phyloP scores from a whole-genome alignment of 2,113 vertebrate genomes.

The Sinocyclocheilus maitianheensis region DNA sequence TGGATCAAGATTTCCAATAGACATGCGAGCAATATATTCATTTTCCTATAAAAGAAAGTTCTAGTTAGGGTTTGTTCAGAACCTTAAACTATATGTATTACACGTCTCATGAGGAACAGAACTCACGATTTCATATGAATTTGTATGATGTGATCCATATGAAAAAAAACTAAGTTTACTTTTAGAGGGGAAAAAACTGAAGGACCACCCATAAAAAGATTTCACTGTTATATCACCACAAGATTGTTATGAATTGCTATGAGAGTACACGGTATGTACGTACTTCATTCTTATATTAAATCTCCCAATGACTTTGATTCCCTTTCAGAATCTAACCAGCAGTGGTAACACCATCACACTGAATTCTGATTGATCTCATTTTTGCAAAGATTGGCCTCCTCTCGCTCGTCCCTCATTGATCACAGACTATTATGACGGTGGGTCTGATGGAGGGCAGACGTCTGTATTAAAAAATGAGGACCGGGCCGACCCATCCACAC shows the following conservation, averaged over 20 bases:
- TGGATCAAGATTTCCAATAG: not conserved
- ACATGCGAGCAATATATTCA: not conserved
- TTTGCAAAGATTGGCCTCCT: not conserved
- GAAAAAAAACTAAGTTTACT: not conserved
- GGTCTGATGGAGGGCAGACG: not conserved
- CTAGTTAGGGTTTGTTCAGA: not conserved
- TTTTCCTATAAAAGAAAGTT: not conserved
- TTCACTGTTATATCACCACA: not conserved
- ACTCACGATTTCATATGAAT: not conserved
- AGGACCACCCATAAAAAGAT: not conserved
- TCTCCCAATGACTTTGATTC: not conserved
- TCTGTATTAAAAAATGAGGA: not conserved
- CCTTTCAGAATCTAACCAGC: not conserved
- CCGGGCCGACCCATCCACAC: not conserved
- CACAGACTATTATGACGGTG: not conserved
- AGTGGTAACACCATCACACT: not conserved
- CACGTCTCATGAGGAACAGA: not conserved
- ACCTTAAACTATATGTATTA: too few relatives aligned
- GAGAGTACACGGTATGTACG: not conserved
- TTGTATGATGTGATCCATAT: not conserved
- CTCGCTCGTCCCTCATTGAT: not conserved
- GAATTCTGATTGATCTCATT: not conserved
- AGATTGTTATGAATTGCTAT: not conserved
- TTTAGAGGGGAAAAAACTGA: not conserved
- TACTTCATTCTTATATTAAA: too few relatives aligned